Evolutionary conservation across 2,113 vertebrate species (phyloP).

Genomic region (Brachyistius frenatus): DNA sequence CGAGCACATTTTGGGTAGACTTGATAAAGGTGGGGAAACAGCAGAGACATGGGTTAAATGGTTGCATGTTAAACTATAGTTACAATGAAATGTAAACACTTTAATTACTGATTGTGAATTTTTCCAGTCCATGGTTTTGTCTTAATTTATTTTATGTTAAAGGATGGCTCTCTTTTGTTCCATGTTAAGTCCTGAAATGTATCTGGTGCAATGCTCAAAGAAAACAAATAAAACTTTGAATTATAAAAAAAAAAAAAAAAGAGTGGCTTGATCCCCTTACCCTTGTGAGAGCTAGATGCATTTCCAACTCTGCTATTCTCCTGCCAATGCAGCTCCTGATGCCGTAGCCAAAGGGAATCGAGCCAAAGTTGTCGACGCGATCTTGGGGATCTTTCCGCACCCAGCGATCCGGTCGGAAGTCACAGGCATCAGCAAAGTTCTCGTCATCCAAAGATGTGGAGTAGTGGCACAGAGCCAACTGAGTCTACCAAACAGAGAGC

Average conservation of each 20-base stretch:
- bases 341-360: conserved; percentile 94
- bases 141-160: too few relatives aligned
- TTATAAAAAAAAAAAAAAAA: not conserved
- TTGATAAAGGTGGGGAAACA: too few relatives aligned
- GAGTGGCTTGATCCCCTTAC: conserved; percentile 66
- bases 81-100: too few relatives aligned
- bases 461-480: conserved; percentile 94
- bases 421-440: conserved; percentile 83
- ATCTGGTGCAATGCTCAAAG: too few relatives aligned
- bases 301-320: conserved; percentile 93
- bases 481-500: conserved; percentile 83
- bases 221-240: too few relatives aligned
- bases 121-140: too few relatives aligned
- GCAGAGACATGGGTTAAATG: too few relatives aligned
- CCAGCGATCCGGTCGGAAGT: conserved; percentile 91
- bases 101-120: too few relatives aligned
- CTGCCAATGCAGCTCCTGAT: conserved; percentile 92
- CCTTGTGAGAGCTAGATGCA: conserved; percentile 90
- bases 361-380: conserved; percentile 93
- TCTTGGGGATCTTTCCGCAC: conserved; percentile 86
- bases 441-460: conserved; percentile 91
- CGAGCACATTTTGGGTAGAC: too few relatives aligned
- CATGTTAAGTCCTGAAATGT: too few relatives aligned
- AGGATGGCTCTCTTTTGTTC: too few relatives aligned
- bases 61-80: too few relatives aligned